phyloP scores from a whole-genome alignment of 2,888 invertebrate species.

The Ophion costatus region DNA sequence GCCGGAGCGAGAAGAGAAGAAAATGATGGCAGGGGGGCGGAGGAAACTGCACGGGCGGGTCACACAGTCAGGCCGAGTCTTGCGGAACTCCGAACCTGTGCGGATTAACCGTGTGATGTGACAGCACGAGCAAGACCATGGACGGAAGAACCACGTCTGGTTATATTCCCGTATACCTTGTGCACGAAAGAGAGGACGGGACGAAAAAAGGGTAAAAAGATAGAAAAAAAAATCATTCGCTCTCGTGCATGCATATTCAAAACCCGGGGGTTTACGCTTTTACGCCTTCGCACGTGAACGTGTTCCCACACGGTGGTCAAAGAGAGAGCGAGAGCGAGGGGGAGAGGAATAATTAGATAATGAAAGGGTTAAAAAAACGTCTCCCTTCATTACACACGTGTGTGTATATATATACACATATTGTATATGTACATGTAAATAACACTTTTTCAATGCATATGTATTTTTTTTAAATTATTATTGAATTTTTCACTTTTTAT shows the following conservation, averaged over 20 bases:
- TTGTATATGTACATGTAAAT: too few relatives aligned
- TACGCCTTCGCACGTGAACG: slow-evolving; percentile 44
- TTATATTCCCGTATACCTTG: background rate
- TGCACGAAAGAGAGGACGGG: slow-evolving; percentile 10
- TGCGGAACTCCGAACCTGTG: slow-evolving; percentile 35
- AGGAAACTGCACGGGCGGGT: background rate
- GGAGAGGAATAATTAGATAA: background rate
- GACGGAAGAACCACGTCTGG: slow-evolving; percentile 13
- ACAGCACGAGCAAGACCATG: slow-evolving; percentile 39
- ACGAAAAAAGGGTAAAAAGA: background rate
- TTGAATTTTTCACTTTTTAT: too few relatives aligned
- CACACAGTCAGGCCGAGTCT: slow-evolving; percentile 14
- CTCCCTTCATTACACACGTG: too few relatives aligned
- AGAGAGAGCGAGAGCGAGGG: background rate
- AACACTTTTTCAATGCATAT: too few relatives aligned
- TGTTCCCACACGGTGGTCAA: slow-evolving; percentile 17
- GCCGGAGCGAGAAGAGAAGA: slow-evolving; percentile 32
- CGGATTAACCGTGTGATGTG: slow-evolving; percentile 36
- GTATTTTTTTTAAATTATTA: too few relatives aligned
- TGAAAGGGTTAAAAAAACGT: background rate
- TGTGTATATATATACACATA: too few relatives aligned
- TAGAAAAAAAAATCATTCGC: slow-evolving; percentile 24
- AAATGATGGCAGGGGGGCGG: slow-evolving; percentile 2
- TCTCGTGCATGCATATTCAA: slow-evolving; percentile 60
- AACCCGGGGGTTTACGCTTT: slow-evolving; percentile 58